phyloP scores from a whole-genome alignment of 2,888 invertebrate genomes.

The Iselma pallidipennis region DNA sequence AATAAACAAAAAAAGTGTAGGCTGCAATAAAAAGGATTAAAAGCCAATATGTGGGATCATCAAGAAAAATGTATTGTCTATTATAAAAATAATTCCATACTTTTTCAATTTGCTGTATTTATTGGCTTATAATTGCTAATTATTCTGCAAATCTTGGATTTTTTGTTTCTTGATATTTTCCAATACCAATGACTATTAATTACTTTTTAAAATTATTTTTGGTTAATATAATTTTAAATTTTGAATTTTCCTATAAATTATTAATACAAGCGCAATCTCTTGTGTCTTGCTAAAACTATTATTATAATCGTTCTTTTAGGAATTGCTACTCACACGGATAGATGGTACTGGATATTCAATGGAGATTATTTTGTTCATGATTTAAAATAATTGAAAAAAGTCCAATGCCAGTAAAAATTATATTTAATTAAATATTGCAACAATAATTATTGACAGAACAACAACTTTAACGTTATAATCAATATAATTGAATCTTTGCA shows the following conservation, averaged over 20 bases:
- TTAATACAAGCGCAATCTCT: neutral
- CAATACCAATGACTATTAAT: too few species aligned
- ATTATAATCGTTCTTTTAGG: neutral
- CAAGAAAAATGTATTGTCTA: neutral
- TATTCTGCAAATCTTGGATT: too few species aligned
- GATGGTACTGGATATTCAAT: neutral
- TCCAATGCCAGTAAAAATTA: neutral
- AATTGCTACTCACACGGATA: too few species aligned
- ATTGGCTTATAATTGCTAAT: too few species aligned
- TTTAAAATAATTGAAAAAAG: neutral
- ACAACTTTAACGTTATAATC: too few species aligned
- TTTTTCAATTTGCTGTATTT: too few species aligned
- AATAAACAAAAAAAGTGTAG: neutral
- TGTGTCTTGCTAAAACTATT: neutral
- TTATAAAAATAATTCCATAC: neutral
- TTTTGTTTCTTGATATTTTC: too few species aligned
- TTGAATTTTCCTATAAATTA: neutral
- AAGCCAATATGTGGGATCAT: neutral
- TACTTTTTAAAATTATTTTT: too few species aligned
- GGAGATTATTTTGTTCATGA: neutral
- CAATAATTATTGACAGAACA: neutral
- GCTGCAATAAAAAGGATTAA: neutral
- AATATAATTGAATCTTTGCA: too few species aligned
- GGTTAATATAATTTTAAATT: too few species aligned
- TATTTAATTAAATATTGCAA: neutral